phyloP scores from a whole-genome alignment of 2,888 invertebrate genomes.

The Fabriciana adippe region DNA sequence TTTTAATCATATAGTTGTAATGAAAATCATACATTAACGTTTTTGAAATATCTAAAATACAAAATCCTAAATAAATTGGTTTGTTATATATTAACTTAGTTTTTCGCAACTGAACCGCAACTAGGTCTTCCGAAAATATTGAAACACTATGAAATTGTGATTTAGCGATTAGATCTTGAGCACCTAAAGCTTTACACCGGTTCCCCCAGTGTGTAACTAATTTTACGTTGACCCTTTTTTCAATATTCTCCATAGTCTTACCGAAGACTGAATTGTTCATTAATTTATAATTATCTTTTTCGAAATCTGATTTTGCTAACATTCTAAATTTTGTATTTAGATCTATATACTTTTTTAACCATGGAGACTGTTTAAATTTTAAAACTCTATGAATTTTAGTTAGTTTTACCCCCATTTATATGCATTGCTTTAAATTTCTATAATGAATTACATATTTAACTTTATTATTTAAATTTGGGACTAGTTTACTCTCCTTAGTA shows the following conservation, averaged over 20 bases:
- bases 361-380: slow-evolving; percentile 52
- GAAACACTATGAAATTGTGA: too few species aligned
- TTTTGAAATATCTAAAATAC: too few species aligned
- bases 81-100: too few species aligned
- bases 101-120: too few species aligned
- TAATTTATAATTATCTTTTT: slow-evolving; percentile 57
- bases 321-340: slow-evolving; percentile 54
- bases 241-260: slow-evolving; percentile 54
- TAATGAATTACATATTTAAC: slow-evolving; percentile 8
- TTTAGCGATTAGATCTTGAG: slow-evolving; percentile 42
- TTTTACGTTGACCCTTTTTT: slow-evolving; percentile 50
- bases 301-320: slow-evolving; percentile 49
- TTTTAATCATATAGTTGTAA: too few species aligned
- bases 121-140: too few species aligned
- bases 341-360: slow-evolving; percentile 52
- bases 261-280: slow-evolving; percentile 57
- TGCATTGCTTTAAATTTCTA: not conserved
- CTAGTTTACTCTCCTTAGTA: slow-evolving; percentile 8
- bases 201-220: slow-evolving; percentile 51
- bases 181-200: slow-evolving; percentile 43
- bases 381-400: slow-evolving; percentile 37
- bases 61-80: too few species aligned
- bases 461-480: slow-evolving; percentile 8
- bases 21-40: too few species aligned
- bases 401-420: slow-evolving; percentile 38